Conservation (phyloP, 2,797 vertebrate genomes). For the Channallabes apus region DNA sequence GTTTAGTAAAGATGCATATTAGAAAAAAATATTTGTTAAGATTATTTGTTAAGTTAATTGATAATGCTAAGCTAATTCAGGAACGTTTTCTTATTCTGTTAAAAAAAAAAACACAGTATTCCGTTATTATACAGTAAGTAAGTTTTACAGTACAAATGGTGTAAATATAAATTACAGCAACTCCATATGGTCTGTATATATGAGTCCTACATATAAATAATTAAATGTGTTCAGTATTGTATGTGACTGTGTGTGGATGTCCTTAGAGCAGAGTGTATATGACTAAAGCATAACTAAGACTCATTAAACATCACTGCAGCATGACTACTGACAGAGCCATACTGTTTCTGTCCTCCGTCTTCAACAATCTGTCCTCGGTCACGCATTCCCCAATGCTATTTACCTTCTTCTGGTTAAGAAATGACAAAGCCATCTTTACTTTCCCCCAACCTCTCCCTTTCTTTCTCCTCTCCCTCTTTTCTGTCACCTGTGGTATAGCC, state of each 20-base stretch:
- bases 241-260: background rate
- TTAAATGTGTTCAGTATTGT: background rate
- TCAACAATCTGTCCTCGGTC: background rate
- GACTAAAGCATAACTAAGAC: background rate
- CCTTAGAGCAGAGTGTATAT: background rate
- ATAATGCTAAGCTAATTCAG: background rate
- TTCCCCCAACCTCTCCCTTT: background rate
- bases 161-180: background rate
- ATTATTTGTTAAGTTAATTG: background rate
- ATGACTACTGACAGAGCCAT: background rate
- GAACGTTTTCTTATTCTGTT: background rate
- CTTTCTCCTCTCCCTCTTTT: background rate
- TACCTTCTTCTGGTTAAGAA: conserved; percentile 1
- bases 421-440: background rate
- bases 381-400: background rate
- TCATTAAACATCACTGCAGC: background rate
- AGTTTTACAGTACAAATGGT: background rate
- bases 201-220: background rate
- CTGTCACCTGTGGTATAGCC: background rate
- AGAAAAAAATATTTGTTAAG: background rate
- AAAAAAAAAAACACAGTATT: background rate
- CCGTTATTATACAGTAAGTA: background rate
- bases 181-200: no score
- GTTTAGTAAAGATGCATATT: background rate
- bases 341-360: background rate